Conservation (phyloP, 2,888 invertebrate genomes). For the Eristalis pertinax region DNA sequence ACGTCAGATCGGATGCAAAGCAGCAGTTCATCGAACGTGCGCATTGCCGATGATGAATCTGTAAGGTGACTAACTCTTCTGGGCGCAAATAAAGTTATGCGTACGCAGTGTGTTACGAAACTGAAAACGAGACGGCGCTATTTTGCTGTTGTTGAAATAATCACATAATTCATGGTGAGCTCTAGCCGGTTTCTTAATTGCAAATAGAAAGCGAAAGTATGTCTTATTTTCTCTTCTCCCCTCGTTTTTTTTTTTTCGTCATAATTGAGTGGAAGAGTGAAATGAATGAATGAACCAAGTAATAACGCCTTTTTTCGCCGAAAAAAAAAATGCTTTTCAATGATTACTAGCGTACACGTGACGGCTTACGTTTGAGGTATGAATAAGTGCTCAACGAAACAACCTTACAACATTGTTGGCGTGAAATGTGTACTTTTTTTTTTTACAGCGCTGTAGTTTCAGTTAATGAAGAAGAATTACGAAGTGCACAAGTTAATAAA, state of each 20-base stretch:
- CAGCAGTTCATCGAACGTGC: constrained; percentile 25
- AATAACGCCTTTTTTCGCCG: constrained; percentile 17
- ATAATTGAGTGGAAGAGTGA: constrained; percentile 5
- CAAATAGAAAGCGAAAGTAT: constrained; percentile 51
- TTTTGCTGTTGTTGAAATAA: neutral
- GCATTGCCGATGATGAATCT: neutral
- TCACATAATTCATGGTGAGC: constrained; percentile 11
- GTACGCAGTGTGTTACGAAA: neutral
- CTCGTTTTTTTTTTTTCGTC: constrained; percentile 9
- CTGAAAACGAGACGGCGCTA: neutral
- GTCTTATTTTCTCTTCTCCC: constrained; percentile 5
- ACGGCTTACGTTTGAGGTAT: neutral
- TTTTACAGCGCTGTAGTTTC: neutral
- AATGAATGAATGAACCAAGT: constrained; percentile 30
- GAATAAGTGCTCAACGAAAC: neutral
- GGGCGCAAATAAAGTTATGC: neutral
- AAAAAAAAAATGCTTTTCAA: neutral
- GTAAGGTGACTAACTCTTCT: neutral
- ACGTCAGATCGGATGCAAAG: neutral
- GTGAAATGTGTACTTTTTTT: neutral
- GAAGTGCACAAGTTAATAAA: neutral
- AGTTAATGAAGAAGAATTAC: neutral
- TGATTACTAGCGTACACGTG: neutral
- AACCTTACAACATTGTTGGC: neutral
- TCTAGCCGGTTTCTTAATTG: constrained; percentile 22